Conservation (phyloP, 2,797 vertebrate species). For the Capromys pilorides region DNA sequence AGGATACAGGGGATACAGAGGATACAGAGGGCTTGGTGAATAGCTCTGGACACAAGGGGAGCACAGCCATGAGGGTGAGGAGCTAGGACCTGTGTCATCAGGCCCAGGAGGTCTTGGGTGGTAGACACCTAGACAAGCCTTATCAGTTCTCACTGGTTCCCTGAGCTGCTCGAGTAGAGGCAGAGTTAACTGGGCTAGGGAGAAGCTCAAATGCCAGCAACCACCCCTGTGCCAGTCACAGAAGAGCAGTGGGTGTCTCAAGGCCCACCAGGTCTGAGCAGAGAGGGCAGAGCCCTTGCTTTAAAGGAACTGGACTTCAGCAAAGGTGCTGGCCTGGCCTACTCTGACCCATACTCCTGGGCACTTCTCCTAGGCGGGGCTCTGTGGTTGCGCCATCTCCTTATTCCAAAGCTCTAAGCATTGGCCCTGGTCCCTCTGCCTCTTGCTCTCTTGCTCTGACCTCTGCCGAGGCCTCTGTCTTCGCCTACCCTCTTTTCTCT, state of each 20-base stretch:
- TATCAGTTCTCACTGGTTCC: not conserved
- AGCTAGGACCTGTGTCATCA: not conserved
- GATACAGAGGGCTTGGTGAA: too few species aligned
- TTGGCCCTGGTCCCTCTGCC: not conserved
- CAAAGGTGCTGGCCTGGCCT: not conserved
- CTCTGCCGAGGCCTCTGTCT: not conserved
- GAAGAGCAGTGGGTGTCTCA: not conserved
- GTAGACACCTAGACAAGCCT: too few species aligned
- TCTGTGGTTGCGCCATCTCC: rapidly evolving
- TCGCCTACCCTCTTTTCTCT: too few species aligned
- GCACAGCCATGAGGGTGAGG: not conserved
- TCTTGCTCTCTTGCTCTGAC: rapidly evolving
- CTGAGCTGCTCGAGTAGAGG: not conserved
- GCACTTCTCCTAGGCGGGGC: not conserved
- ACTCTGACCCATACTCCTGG: not conserved
- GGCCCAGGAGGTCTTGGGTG: not conserved
- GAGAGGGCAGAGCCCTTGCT: not conserved
- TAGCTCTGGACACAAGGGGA: not conserved
- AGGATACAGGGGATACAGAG: too few species aligned
- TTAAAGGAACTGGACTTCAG: not conserved
- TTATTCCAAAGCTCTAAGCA: not conserved
- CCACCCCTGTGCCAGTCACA: not conserved
- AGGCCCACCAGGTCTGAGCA: not conserved
- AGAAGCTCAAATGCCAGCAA: not conserved
- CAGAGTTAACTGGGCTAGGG: not conserved